phyloP scores from a whole-genome alignment of 1,140 invertebrate species.

The Ctenoplectra terminalis region DNA sequence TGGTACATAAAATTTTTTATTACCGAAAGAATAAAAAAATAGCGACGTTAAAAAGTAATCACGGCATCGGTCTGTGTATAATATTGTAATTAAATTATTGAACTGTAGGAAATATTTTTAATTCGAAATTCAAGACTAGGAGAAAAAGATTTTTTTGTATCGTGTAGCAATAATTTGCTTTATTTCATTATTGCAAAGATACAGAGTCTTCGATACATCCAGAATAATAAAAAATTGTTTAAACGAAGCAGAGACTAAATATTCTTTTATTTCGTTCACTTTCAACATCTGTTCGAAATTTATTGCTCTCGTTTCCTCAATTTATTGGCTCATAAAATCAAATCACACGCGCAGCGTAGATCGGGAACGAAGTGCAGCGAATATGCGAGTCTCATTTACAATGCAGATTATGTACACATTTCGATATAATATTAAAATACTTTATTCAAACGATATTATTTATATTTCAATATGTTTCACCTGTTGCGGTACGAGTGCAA shows the following conservation, averaged over 20 bases:
- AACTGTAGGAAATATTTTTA: too few relatives aligned
- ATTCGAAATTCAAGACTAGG: too few relatives aligned
- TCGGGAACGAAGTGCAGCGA: background rate
- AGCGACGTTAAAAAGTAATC: too few relatives aligned
- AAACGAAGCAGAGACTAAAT: background rate
- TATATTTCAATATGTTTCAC: constrained; percentile 19
- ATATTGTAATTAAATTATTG: too few relatives aligned
- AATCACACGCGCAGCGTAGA: background rate
- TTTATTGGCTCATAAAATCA: background rate
- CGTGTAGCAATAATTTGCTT: too few relatives aligned
- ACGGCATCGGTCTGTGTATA: too few relatives aligned
- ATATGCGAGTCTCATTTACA: constrained; percentile 21
- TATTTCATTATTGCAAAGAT: background rate
- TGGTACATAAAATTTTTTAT: too few relatives aligned
- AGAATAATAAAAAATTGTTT: background rate
- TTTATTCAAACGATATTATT: constrained; percentile 11
- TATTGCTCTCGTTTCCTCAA: background rate
- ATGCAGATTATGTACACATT: constrained; percentile 8
- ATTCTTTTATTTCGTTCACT: background rate
- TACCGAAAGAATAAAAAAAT: too few relatives aligned
- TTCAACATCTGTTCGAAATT: background rate
- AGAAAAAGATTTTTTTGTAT: too few relatives aligned
- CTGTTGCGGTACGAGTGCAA: background rate
- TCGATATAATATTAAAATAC: constrained; percentile 15
- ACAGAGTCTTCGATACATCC: background rate